Base-by-base conservation (phyloP, 1,140 invertebrate genomes). In the Euwallacea similis region DNA sequence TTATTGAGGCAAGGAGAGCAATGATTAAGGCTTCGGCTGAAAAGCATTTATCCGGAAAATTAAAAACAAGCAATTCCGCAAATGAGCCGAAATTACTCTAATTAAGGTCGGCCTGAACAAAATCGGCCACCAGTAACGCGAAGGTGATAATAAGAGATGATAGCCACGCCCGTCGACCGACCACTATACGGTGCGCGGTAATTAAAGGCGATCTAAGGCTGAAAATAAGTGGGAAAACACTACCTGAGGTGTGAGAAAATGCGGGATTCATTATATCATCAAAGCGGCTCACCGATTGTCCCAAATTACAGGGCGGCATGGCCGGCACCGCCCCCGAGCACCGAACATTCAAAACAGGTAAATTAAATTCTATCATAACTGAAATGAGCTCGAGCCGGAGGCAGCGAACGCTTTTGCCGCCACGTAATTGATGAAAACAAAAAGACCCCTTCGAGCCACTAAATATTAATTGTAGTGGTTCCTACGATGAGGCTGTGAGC, bases 181-280 rank as follows among this genome's bases (percentile, higher is more conserved):
- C 74, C 77, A 71, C 10, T 13, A 53, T 16, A 16, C 63, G 55
- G 42, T 59, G 66, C 42, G 33, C 67, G 73, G 76, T 79, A 79
- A 79, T 79, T 79, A 79, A 74, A 72, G 70, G 56, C 68, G 65
- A 65, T 69, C 72, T 74, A 61, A 59, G 75, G 70, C 72, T 77
- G 77, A 79, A 79, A 79, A 79, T 79, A 79, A 80, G 73, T 76
- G 76, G 78, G 79, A 79, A 79, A 79, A 79, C 77, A 79, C 73
- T 79, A 79, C 78, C 78, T 78, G 79, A 81, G 79, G 79, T 81
- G 79, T 81, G 79, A 81, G 79, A 81, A 81, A 80, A 80, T 80
- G 78, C 69, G 71, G 75, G 75, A 73, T 79, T 80, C 79, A 80
- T 80, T 80, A 80, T 79, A 80, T 79, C 79, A 80, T 80, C 79